Evolutionary conservation across 2,113 vertebrate species (phyloP).

Genomic region (Vulpes ferrilata): DNA sequence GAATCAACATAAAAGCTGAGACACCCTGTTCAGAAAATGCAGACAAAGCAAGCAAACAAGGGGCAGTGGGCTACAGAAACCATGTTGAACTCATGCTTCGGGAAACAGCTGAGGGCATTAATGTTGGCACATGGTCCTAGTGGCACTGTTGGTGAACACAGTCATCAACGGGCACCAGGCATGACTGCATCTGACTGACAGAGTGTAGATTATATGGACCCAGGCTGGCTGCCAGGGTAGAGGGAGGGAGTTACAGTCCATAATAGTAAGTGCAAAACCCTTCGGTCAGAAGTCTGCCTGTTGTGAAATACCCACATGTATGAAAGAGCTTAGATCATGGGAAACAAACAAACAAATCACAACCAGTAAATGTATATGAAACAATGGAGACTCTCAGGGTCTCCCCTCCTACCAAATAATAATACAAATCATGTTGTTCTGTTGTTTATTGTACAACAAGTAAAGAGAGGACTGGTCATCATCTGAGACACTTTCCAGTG

Average conservation of each 20-base stretch:
- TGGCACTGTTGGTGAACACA: fast-evolving
- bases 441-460: no score
- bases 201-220: no score
- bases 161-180: no score
- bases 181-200: not conserved
- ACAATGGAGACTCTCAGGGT: not conserved
- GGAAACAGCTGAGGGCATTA: not conserved
- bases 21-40: not conserved
- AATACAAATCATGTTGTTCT: not conserved
- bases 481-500: not conserved
- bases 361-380: not conserved
- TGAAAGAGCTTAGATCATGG: not conserved
- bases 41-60: not conserved
- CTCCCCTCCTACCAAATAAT: not conserved
- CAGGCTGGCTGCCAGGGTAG: no score
- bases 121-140: fast-evolving
- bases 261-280: not conserved
- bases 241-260: not conserved
- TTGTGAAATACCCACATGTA: not conserved
- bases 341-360: not conserved
- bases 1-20: not conserved
- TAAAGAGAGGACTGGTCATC: not conserved
- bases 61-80: not conserved
- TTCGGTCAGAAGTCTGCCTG: not conserved
- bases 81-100: not conserved